Conservation (phyloP, 2,888 invertebrate genomes). For the Brachynemurus nebulosus region DNA sequence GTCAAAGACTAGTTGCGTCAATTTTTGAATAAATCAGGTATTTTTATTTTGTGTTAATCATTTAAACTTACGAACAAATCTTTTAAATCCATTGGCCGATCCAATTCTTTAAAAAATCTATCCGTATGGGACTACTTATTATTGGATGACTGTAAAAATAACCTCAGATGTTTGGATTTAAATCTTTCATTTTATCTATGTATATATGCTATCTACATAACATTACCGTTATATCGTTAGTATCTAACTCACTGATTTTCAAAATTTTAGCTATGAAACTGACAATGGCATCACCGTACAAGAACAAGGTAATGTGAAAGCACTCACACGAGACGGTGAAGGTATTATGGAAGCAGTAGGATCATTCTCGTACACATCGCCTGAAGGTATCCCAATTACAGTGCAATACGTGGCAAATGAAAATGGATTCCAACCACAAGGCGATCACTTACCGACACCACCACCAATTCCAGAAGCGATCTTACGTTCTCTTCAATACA, state of each 20-base stretch:
- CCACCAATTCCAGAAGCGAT: conserved; percentile 28
- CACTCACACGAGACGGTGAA: conserved; percentile 34
- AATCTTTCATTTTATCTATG: too few relatives aligned
- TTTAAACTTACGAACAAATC: too few relatives aligned
- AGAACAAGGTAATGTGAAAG: conserved; percentile 40
- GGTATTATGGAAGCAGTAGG: conserved; percentile 36
- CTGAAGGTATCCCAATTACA: conserved; percentile 45
- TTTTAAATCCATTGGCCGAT: too few relatives aligned
- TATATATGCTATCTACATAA: too few relatives aligned
- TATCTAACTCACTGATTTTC: not conserved
- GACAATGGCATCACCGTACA: conserved; percentile 48
- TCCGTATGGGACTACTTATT: too few relatives aligned
- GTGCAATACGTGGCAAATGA: conserved; percentile 51
- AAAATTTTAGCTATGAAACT: conserved; percentile 37
- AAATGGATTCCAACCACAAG: conserved; percentile 52
- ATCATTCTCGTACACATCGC: conserved; percentile 39
- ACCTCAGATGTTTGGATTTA: too few relatives aligned
- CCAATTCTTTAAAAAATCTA: too few relatives aligned
- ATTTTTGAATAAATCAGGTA: too few relatives aligned
- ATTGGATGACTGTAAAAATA: too few relatives aligned
- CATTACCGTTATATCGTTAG: not conserved
- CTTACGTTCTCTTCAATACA: conserved; percentile 26
- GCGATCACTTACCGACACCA: conserved; percentile 13
- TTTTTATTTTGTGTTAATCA: too few relatives aligned
- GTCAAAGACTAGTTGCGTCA: too few relatives aligned